Evolutionary conservation across 2,888 invertebrate species (phyloP), one percentile per base, ranked within the genome.

Genomic region (Cyclophora albipunctata): DNA sequence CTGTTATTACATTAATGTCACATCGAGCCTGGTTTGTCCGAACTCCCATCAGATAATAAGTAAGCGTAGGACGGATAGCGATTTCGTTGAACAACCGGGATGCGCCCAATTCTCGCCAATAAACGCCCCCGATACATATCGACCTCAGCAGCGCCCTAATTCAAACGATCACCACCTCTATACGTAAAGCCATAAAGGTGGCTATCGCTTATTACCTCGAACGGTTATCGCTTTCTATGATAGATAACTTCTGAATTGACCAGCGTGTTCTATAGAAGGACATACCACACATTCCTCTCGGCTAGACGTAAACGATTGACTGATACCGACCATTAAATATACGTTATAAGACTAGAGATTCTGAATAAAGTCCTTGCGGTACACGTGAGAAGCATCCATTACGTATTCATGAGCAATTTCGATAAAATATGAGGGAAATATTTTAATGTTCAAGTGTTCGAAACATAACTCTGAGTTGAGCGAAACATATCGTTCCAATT

Each of bases 31-130:
- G 74, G 69, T 69, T 71, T 73, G 76, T 73, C 74, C 71, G 69
- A 79, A 73, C 71, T 78, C 75, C 76, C 78, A 81, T 81, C 78
- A 74, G 78, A 78, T 78, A 78, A 78, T 73, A 75, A 69, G 68
- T 62, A 70, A 74, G 76, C 72, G 77, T 80, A 83, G 82, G 81
- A 81, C 74, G 82, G 80, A 83, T 82, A 84, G 84, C 82, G 81
- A 84, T 84, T 84, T 80, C 75, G 78, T 74, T 75, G 76, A 79
- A 81, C 82, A 82, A 78, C 84, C 87, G 87, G 87, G 87, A 87
- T 85, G 86, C 84, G 84, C 84, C 85, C 84, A 87, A 87, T 87
- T 87, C 84, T 80, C 81, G 79, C 80, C 83, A 87, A 85, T 87
- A 84, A 86, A 83, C 82, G 78, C 79, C 80, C 81, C 78, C 73